A percentile compares a stretch with the other conserved stretches of the same genome.
phyloP scores from a whole-genome alignment of 2,113 vertebrate genomes.

The Oriolus oriolus region DNA sequence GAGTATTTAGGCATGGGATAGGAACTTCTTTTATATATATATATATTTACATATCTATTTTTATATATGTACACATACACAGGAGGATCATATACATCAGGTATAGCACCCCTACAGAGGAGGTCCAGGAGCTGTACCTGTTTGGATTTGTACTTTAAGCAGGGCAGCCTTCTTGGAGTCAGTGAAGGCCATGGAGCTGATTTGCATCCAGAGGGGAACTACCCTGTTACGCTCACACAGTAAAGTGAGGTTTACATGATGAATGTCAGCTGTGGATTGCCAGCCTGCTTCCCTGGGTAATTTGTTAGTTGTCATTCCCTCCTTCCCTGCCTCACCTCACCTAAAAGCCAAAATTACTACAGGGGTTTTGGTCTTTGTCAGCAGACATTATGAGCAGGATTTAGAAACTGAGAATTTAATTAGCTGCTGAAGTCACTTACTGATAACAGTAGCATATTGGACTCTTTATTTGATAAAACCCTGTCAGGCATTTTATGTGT shows the following conservation, averaged over 20 bases:
- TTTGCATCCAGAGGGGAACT: neutral
- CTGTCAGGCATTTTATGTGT: conserved; percentile 44
- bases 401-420: conserved; percentile 63
- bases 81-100: neutral
- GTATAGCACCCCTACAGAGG: neutral
- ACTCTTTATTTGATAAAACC: conserved; percentile 59
- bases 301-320: neutral
- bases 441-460: conserved; percentile 59
- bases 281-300: neutral
- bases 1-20: neutral
- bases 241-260: neutral
- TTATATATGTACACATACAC: neutral
- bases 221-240: fast-evolving
- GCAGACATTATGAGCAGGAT: conserved; percentile 28
- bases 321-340: neutral
- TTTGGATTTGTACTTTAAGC: neutral
- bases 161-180: neutral
- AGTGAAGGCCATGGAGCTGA: neutral
- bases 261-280: neutral
- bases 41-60: neutral
- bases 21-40: neutral
- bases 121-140: neutral
- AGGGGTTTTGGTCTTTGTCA: conserved; percentile 42
- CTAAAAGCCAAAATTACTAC: conserved; percentile 13
- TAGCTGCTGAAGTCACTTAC: conserved; percentile 57